Evolutionary conservation across 2,888 invertebrate genomes (phyloP).

Genomic region (Tetragonula carbonaria): DNA sequence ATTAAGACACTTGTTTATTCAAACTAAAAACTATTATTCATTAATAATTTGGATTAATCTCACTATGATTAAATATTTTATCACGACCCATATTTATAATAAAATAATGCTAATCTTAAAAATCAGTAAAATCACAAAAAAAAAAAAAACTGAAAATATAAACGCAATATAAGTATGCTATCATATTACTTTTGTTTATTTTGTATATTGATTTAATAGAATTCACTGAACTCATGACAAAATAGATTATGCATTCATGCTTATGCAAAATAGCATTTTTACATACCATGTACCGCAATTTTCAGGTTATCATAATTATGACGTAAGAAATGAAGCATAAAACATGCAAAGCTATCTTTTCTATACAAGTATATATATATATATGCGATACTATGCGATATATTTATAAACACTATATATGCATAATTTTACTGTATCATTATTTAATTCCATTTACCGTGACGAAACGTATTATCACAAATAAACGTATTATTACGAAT

Average conservation of each 20-base stretch:
- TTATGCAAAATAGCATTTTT: not conserved
- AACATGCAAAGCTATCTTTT: not conserved
- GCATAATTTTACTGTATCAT: not conserved
- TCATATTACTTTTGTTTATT: not conserved
- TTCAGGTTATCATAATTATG: not conserved
- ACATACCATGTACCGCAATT: not conserved
- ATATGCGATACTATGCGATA: no score
- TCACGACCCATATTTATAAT: not conserved
- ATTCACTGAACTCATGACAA: not conserved
- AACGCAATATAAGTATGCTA: not conserved
- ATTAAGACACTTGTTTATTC: not conserved
- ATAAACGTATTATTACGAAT: not conserved
- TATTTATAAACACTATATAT: not conserved
- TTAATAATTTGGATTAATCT: not conserved
- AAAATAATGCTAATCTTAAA: not conserved
- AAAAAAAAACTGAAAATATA: not conserved
- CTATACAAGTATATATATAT: not conserved
- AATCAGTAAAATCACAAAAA: not conserved
- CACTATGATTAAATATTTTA: not conserved
- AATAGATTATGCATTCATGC: not conserved
- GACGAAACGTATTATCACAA: not conserved
- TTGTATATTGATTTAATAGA: not conserved
- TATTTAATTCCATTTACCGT: not conserved
- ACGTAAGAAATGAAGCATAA: not conserved
- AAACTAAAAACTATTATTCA: not conserved